Evolutionary conservation across 2,113 vertebrate genomes (phyloP).

Genomic region (Urocolius indicus): DNA sequence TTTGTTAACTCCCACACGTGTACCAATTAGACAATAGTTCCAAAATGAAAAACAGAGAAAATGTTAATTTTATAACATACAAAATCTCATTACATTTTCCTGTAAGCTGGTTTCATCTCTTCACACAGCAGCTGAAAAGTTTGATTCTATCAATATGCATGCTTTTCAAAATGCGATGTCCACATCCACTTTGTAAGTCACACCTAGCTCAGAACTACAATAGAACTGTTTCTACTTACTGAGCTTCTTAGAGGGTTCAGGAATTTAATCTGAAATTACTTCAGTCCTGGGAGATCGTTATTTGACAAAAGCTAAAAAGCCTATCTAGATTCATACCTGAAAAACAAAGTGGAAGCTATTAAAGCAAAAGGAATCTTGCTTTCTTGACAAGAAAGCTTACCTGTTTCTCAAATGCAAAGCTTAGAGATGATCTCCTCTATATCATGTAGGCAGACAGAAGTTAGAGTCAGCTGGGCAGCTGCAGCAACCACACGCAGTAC

Average conservation of each 20-base stretch:
- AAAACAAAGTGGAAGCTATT: background rate
- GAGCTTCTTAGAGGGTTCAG: background rate
- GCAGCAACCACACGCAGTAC: background rate
- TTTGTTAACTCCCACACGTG: background rate
- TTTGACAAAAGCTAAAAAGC: background rate
- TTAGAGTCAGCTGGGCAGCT: background rate
- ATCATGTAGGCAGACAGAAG: background rate
- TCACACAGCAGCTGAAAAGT: background rate
- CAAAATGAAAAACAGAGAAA: background rate
- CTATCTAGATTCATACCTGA: background rate
- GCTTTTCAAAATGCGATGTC: background rate
- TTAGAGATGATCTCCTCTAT: background rate
- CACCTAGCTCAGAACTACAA: background rate
- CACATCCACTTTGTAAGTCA: fast-evolving
- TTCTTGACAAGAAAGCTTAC: background rate
- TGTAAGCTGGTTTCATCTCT: fast-evolving
- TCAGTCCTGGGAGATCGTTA: background rate
- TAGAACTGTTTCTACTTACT: background rate
- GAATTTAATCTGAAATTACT: background rate
- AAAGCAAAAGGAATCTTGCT: background rate
- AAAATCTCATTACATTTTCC: background rate
- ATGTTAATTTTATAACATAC: background rate
- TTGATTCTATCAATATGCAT: background rate
- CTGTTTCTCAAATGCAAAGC: background rate
- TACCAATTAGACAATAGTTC: background rate